A percentile compares a stretch with the other conserved stretches of the same genome.
These are phyloP conservation scores for Stenopsyche tienmushanensis DNA, from an alignment of 1,140 invertebrate species.

Conservation along the genomic window DNA sequence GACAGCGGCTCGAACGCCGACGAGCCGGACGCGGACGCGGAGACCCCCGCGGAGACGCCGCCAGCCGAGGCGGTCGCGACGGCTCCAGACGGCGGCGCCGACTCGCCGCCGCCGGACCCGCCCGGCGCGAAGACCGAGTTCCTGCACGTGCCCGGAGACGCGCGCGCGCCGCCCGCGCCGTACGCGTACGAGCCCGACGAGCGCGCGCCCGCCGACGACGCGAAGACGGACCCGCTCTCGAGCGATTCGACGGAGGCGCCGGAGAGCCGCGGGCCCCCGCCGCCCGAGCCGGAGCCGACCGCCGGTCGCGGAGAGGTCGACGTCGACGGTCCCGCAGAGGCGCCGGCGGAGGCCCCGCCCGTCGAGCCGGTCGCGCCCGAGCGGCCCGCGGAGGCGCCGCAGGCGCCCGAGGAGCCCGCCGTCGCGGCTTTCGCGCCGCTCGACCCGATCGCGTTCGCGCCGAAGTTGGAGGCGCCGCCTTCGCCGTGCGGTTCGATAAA, in stretches of 20 bases:
- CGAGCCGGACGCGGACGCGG: slow-evolving; percentile 52
- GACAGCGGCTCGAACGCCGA: slow-evolving; percentile 79
- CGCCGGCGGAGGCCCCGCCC: background rate
- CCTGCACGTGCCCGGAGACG: background rate
- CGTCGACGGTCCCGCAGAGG: background rate
- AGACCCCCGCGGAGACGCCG: background rate
- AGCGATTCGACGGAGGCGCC: slow-evolving; percentile 17
- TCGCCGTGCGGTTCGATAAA: background rate
- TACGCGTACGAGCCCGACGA: slow-evolving; percentile 32
- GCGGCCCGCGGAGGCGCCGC: background rate
- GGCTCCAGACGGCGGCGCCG: slow-evolving; percentile 42
- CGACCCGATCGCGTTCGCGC: background rate
- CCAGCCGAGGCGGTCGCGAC: slow-evolving; percentile 42
- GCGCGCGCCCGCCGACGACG: slow-evolving; percentile 34
- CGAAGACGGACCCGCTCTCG: slow-evolving; percentile 27
- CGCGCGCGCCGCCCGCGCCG: background rate
- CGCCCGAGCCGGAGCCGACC: background rate
- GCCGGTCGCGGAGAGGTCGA: background rate
- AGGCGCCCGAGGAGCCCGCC: background rate
- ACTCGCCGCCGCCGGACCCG: slow-evolving; percentile 35
- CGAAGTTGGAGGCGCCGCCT: background rate
- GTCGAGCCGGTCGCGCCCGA: slow-evolving; percentile 27
- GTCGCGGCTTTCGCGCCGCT: background rate
- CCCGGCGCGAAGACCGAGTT: slow-evolving; percentile 37
- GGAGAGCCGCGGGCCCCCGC: background rate